Conservation (phyloP, 2,797 vertebrate genomes). For the Pseudopleuronectes americanus region DNA sequence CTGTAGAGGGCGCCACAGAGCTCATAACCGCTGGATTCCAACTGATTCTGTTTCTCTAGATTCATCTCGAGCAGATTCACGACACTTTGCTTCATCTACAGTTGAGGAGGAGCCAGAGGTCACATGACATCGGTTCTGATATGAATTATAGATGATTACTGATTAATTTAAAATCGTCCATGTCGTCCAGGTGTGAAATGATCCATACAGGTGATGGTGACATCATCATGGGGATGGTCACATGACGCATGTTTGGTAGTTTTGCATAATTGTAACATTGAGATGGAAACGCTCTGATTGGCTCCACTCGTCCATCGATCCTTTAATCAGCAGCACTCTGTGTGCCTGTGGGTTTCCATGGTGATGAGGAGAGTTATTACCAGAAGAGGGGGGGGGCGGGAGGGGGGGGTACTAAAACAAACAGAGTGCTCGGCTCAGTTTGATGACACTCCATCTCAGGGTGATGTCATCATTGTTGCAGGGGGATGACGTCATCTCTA, state of each 20-base stretch:
- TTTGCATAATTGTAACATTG: background rate
- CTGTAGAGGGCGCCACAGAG: too few relatives aligned
- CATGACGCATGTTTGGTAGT: background rate
- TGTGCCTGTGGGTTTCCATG: conserved; percentile 37
- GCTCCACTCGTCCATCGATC: conserved; percentile 1
- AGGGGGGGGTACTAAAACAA: background rate
- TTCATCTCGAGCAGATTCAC: too few relatives aligned
- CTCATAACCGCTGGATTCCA: too few relatives aligned
- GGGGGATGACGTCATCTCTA: conserved; percentile 69
- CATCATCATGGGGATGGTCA: too few relatives aligned
- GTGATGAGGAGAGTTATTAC: background rate
- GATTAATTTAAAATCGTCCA: too few relatives aligned
- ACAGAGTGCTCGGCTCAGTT: conserved; percentile 9
- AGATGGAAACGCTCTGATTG: background rate
- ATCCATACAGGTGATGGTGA: too few relatives aligned
- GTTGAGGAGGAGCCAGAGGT: too few relatives aligned
- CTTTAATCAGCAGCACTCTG: conserved; percentile 8
- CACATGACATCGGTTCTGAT: too few relatives aligned
- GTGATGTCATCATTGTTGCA: conserved; percentile 15
- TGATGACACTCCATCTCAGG: background rate
- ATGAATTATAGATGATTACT: too few relatives aligned
- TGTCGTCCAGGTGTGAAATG: too few relatives aligned
- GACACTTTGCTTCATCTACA: too few relatives aligned
- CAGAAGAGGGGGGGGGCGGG: background rate
- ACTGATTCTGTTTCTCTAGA: too few relatives aligned